Evolutionary conservation across 1,140 invertebrate genomes (phyloP).

Genomic region (Grapholita molesta): DNA sequence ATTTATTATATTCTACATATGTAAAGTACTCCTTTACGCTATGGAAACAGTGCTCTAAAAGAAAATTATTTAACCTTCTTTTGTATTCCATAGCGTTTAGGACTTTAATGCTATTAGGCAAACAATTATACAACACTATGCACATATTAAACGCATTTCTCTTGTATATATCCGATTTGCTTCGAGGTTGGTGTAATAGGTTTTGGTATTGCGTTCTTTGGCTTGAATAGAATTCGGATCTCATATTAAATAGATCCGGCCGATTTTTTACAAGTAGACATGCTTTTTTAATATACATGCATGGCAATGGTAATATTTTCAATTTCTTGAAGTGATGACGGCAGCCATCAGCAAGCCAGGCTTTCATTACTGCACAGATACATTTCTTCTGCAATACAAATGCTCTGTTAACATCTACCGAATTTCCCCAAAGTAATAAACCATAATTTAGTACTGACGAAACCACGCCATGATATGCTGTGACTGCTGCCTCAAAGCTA

Average conservation of each 20-base stretch:
- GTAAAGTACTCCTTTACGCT: too few species aligned
- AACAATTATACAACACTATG: background rate
- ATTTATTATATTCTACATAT: too few species aligned
- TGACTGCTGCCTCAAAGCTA: background rate
- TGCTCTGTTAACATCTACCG: background rate
- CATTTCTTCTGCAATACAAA: conserved; percentile 3
- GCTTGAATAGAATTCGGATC: background rate
- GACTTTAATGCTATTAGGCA: background rate
- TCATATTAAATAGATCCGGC: background rate
- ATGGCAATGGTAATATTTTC: too few species aligned
- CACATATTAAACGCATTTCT: background rate
- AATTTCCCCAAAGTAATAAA: background rate
- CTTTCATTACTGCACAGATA: background rate
- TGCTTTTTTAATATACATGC: background rate
- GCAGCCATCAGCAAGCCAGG: background rate
- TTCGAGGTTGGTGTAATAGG: background rate
- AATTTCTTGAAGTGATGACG: background rate
- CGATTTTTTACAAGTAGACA: background rate
- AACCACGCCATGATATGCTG: background rate
- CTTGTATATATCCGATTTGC: background rate
- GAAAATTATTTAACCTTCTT: too few species aligned
- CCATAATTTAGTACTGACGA: background rate
- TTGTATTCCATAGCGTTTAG: background rate
- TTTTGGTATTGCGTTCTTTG: background rate
- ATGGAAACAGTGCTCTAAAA: too few species aligned